Percentiles rank a stretch among this genome's conserved stretches.
Conservation (phyloP, 2,113 vertebrate genomes). For the Sterna hirundo region DNA sequence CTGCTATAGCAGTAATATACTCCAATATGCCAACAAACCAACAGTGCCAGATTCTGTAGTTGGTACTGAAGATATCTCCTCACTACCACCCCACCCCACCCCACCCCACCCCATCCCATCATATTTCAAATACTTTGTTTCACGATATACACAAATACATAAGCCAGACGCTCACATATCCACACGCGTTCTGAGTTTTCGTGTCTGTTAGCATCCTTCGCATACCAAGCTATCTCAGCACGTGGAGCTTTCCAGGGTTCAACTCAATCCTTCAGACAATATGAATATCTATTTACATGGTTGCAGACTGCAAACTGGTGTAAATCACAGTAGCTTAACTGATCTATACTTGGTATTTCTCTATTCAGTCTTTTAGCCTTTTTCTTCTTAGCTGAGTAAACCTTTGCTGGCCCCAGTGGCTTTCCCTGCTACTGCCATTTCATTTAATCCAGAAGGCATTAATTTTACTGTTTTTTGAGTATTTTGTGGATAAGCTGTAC, state of each 20-base stretch:
- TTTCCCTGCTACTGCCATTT: background rate
- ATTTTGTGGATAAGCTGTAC: slow-evolving; percentile 3
- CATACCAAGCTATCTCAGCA: background rate
- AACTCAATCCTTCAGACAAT: background rate
- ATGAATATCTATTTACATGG: background rate
- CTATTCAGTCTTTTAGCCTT: background rate
- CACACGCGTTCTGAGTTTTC: background rate
- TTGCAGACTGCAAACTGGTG: background rate
- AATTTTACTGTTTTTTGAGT: background rate
- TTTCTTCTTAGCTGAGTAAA: background rate
- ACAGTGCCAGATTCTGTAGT: background rate
- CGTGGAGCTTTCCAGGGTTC: background rate
- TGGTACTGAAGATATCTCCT: background rate
- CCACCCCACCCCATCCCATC: background rate
- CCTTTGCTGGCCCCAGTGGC: background rate
- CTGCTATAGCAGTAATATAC: background rate
- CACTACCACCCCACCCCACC: background rate
- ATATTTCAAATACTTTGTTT: background rate
- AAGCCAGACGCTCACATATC: background rate
- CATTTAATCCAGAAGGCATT: background rate
- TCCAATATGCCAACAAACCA: background rate
- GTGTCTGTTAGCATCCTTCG: background rate
- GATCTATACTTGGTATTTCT: background rate
- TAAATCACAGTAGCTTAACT: background rate
- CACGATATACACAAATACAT: background rate